Evolutionary conservation across 2,888 invertebrate genomes (phyloP).

Genomic region (Sarcophaga rosellei): DNA sequence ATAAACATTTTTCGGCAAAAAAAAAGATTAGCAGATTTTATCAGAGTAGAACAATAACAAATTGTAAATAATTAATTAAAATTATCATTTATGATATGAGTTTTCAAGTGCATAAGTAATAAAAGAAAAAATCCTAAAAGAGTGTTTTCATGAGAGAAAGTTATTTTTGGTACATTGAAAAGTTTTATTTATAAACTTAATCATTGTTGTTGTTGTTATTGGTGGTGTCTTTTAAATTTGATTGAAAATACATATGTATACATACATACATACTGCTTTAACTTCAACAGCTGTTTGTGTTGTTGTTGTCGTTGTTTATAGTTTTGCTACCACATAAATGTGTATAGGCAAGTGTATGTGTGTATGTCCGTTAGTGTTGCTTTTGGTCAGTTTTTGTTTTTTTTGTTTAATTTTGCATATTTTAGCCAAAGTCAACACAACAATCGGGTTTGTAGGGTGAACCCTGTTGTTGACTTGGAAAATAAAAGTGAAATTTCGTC

Average conservation of each 20-base stretch:
- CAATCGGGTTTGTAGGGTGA: constrained; percentile 48
- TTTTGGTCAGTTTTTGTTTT: constrained; percentile 20
- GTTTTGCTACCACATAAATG: not conserved
- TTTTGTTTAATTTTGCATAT: constrained; percentile 29
- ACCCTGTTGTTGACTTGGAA: constrained; percentile 12
- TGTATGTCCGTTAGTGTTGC: constrained; percentile 3
- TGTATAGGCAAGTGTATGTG: constrained; percentile 2
- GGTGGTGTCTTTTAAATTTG: not conserved
- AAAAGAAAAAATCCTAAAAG: not conserved
- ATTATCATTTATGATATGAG: not conserved
- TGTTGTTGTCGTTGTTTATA: constrained; percentile 1
- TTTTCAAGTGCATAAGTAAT: not conserved
- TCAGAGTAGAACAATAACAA: not conserved
- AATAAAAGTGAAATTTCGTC: constrained; percentile 64
- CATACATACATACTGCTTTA: too few relatives aligned
- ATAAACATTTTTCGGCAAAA: not conserved
- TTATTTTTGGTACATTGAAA: constrained; percentile 51
- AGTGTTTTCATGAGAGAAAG: constrained; percentile 47
- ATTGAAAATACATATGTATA: not conserved
- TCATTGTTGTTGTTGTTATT: not conserved
- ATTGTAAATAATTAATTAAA: constrained; percentile 3
- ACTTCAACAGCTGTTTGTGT: not conserved
- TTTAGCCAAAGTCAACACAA: constrained; percentile 17
- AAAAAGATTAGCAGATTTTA: not conserved
- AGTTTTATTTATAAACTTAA: constrained; percentile 27